These are phyloP conservation scores for Papilio polyxenes DNA, from an alignment of 1,140 invertebrate genomes.

Conservation along the genomic window DNA sequence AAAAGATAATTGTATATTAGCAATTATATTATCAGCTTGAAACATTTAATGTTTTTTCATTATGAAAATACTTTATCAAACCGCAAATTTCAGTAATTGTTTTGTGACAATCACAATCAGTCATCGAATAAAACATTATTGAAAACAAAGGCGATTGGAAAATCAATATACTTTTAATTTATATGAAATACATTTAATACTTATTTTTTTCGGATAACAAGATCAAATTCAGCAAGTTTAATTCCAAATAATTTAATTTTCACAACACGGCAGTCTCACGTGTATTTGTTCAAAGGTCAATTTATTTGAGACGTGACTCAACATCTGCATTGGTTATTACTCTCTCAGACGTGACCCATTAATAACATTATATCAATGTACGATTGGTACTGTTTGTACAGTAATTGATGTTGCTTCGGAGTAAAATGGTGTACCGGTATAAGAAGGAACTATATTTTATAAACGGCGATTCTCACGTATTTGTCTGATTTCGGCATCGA, in stretches of 20 bases:
- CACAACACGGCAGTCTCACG: not conserved
- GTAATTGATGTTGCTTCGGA: too few relatives aligned
- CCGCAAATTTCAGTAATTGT: constrained; percentile 1
- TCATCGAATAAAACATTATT: not conserved
- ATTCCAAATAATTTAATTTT: constrained; percentile 1
- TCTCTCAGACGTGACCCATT: constrained; percentile 2
- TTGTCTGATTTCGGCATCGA: too few relatives aligned
- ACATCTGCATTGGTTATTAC: constrained; percentile 16
- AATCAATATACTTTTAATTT: constrained; percentile 11
- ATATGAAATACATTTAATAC: not conserved
- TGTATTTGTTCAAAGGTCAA: constrained; percentile 9
- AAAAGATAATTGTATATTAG: not conserved
- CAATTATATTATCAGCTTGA: not conserved
- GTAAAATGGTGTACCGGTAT: too few relatives aligned
- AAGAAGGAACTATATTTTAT: too few relatives aligned
- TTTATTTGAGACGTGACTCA: constrained; percentile 29
- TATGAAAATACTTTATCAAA: not conserved
- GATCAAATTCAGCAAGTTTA: too few relatives aligned
- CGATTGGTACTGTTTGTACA: not conserved
- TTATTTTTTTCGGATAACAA: too few relatives aligned
- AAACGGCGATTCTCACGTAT: too few relatives aligned
- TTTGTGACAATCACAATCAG: constrained; percentile 4
- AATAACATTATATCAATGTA: not conserved
- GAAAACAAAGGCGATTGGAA: not conserved
- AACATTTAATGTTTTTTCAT: not conserved